These are phyloP conservation scores for Mormyrus hasselquistii DNA, from an alignment of 2,797 vertebrate species.

Conservation along the genomic window DNA sequence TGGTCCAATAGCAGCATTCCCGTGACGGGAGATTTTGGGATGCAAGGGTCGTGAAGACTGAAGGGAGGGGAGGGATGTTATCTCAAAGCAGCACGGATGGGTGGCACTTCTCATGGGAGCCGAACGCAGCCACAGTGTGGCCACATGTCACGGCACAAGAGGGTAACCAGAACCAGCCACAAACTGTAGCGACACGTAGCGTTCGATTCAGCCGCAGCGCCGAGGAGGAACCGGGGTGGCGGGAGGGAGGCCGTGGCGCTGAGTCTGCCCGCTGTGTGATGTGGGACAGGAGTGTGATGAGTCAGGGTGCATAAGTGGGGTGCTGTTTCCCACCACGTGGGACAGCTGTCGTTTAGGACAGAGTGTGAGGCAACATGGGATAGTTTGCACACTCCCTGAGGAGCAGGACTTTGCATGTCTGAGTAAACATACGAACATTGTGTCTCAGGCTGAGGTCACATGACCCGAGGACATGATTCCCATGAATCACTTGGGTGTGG, in stretches of 20 bases:
- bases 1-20: background rate
- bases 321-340: background rate
- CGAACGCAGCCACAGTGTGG: background rate
- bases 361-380: background rate
- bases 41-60: background rate
- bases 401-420: background rate
- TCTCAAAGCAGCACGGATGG: background rate
- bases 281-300: background rate
- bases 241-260: background rate
- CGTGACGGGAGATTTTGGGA: background rate
- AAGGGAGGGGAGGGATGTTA: background rate
- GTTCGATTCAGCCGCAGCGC: background rate
- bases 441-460: background rate
- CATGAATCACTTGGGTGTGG: background rate
- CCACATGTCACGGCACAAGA: background rate
- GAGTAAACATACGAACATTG: background rate
- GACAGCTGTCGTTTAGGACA: background rate
- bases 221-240: background rate
- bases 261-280: background rate
- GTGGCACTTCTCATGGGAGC: background rate
- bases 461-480: background rate
- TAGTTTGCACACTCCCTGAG: background rate
- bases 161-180: background rate
- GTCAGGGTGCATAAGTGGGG: background rate
- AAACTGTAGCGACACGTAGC: background rate